phyloP scores from a whole-genome alignment of 2,888 invertebrate species.

The Calliopum simillimum region DNA sequence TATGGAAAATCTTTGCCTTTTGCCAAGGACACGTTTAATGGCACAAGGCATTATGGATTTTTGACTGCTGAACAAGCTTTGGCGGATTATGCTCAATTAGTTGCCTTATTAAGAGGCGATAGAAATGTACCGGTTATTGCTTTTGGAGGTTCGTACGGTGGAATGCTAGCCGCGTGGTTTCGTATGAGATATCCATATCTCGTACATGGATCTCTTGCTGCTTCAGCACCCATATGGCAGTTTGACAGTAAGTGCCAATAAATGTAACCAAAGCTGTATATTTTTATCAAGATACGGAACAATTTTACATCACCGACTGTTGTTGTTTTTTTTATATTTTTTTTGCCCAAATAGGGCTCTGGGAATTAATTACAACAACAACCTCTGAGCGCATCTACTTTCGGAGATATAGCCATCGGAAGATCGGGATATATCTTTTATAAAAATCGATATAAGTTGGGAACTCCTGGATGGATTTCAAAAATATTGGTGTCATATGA shows the following conservation, averaged over 20 bases:
- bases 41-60: slow-evolving; percentile 80
- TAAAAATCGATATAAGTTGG: too few relatives aligned
- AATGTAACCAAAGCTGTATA: too few relatives aligned
- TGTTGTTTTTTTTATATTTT: too few relatives aligned
- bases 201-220: slow-evolving; percentile 88
- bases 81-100: slow-evolving; percentile 89
- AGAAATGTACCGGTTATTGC: slow-evolving; percentile 82
- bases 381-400: too few relatives aligned
- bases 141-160: slow-evolving; percentile 92
- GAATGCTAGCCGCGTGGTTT: slow-evolving; percentile 97
- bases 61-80: slow-evolving; percentile 91
- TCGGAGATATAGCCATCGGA: too few relatives aligned
- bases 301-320: too few relatives aligned
- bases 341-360: too few relatives aligned
- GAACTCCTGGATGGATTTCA: too few relatives aligned
- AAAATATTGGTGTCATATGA: too few relatives aligned
- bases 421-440: too few relatives aligned
- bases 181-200: slow-evolving; percentile 95
- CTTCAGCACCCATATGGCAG: slow-evolving; percentile 92
- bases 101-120: slow-evolving; percentile 68
- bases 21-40: slow-evolving; percentile 78
- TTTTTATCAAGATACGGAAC: too few relatives aligned
- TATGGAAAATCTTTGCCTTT: slow-evolving; percentile 93
- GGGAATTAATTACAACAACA: too few relatives aligned
- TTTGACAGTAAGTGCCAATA: slow-evolving; percentile 72